Base-by-base conservation (phyloP, 2,797 vertebrate species). In the Borostomias antarcticus region DNA sequence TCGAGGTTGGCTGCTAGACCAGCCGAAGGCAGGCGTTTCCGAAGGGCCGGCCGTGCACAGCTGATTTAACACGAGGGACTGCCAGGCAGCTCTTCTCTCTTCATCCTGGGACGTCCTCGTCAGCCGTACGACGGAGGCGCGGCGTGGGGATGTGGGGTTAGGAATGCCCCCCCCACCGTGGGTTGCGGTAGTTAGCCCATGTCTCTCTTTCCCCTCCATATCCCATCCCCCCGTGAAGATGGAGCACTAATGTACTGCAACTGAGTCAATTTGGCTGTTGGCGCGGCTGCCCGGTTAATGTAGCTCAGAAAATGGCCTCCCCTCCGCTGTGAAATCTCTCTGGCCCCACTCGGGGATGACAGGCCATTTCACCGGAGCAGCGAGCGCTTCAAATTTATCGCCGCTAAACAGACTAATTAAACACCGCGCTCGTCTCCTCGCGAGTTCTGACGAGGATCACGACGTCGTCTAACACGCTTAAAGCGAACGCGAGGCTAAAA, bases 251-350 rank as follows among this genome's bases (percentile, higher is more conserved):
- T 85, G 83, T 83, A 84, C 70, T 89, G 77, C 74, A 82, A 82
- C 72, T 70, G 75, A 85, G 83, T 83, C 82, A 78, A 90, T 89
- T 72, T 84, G 80, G 67, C 75, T 64, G 59, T 78, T 76, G 69
- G 81, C 75, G 66, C 25, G 60, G 70, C 82, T 75, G 77, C 72
- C 70, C 64, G 65, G 76, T 88, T 89, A 90, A 88, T 88, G 85
- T 85, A 84, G 86, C 89, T 88, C 70, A 80, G 74, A 79, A 85
- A 86, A 87, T 70, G 75, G 80, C 82, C 72, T 84, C 57, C n/a
- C 63, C 79, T 88, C 79, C 52, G 69, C 70, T 74, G 81, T 82
- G 77, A 90, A 89, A 86, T 86, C 75, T 88, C 77, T 82, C 83
- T 81, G 76, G 65, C 81, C 79, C 64, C 75, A 73, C 78, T 85